phyloP scores from a whole-genome alignment of 2,113 vertebrate genomes.

The Maccullochella peelii region DNA sequence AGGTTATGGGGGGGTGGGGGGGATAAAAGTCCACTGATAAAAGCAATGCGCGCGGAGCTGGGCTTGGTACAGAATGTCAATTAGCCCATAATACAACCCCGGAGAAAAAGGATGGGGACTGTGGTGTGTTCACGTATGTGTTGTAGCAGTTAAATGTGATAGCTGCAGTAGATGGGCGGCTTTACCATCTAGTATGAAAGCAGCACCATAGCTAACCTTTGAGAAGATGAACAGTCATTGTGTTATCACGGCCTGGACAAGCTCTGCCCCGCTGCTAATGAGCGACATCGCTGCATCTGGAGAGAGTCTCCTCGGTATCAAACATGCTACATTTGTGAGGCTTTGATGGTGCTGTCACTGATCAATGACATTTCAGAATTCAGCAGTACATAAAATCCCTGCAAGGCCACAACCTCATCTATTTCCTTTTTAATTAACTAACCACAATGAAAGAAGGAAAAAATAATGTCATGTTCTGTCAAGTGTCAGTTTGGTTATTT shows the following conservation, averaged over 20 bases:
- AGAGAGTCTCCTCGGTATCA: background rate
- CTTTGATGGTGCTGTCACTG: background rate
- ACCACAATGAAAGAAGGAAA: background rate
- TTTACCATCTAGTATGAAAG: conserved; percentile 49
- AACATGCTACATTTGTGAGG: background rate
- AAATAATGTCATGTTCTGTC: background rate
- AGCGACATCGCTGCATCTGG: background rate
- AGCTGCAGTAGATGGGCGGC: conserved; percentile 24
- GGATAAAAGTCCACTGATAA: conserved; percentile 76
- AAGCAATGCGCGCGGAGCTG: conserved; percentile 54
- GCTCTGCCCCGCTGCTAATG: conserved; percentile 17
- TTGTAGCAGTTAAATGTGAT: conserved; percentile 35
- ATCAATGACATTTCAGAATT: background rate
- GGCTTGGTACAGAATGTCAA: conserved; percentile 69
- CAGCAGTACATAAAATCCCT: background rate
- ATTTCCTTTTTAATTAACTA: conserved; percentile 8
- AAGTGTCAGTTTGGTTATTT: background rate
- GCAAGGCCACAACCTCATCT: background rate
- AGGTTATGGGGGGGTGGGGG: background rate
- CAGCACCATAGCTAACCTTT: conserved; percentile 12
- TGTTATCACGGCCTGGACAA: conserved; percentile 20
- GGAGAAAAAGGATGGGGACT: conserved; percentile 15
- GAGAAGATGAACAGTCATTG: conserved; percentile 35
- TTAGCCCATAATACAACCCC: conserved; percentile 54
- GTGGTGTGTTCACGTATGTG: conserved; percentile 11